Evolutionary conservation across 1,140 invertebrate genomes (phyloP), one percentile per base, ranked within the genome.

Genomic region (Trichonephila clavipes): DNA sequence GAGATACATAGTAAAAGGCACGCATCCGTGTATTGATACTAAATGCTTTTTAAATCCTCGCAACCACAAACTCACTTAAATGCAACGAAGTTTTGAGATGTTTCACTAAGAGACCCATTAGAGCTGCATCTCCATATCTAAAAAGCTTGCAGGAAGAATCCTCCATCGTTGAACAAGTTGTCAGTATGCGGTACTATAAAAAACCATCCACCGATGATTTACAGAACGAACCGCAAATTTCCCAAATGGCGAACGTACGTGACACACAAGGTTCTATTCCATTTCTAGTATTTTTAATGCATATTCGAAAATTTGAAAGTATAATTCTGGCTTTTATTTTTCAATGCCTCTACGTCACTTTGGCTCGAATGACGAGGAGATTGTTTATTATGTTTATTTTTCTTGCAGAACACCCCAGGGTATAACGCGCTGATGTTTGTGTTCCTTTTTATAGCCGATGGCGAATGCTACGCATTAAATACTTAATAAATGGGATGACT

Each of bases 311-410:
- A 85, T 85, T 85, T 59, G 83, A 85, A 85, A 85, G 83, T 85
- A 51, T 59, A 85, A 85, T 85, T 85, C 18, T 19, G 4, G 24
- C 72, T 34, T 77, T 28, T 19, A 85, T 85, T 85, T 85, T 61
- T 61, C 44, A 28, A 24, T 28, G 58, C 51, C 3, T 24, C 51
- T 16, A 51, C 51, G 24, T 14, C 44, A 85, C 83, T 58, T 51
- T 85, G 51, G 21, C 12, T 24, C 44, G 34, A 85, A n/a, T 16
- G 51, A 85, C 8, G 21, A 19, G 10, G 24, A 85, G 83, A 85
- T 85, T 61, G 58, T 58, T 85, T 85, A 85, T 85, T 59, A 85
- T 85, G 83, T 85, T 58, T 59, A 85, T 85, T 59, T 85, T 59
- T 85, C 51, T 16, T 34, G 51, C 19, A 10, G 83, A 44, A 59